Conservation (phyloP, 2,113 vertebrate genomes). For the Polyodon spathula region DNA sequence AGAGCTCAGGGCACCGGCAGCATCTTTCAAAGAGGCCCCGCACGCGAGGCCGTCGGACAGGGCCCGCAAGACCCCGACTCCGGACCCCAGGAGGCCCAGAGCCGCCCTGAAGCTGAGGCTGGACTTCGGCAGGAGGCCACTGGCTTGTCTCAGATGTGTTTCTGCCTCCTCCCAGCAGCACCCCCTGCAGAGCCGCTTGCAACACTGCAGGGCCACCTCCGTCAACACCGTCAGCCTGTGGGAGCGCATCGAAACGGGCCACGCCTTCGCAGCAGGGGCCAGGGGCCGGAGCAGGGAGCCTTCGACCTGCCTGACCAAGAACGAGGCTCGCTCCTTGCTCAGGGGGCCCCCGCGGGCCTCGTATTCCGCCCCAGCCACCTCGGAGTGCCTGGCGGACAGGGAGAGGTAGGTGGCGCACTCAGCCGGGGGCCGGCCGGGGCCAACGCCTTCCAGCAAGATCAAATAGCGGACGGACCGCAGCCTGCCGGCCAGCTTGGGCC, state of each 20-base stretch:
- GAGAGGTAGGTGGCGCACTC: constrained; percentile 46
- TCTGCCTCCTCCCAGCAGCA: constrained; percentile 32
- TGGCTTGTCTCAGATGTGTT: constrained; percentile 26
- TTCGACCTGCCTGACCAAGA: constrained; percentile 42
- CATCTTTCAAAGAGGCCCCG: constrained; percentile 34
- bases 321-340: constrained; percentile 45
- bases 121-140: constrained; percentile 14
- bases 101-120: constrained; percentile 4
- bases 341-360: constrained; percentile 32
- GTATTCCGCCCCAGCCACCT: constrained; percentile 49
- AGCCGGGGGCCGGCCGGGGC: neutral
- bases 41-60: constrained; percentile 9
- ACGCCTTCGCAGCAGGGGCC: constrained; percentile 1
- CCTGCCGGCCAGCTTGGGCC: constrained; percentile 40
- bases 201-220: constrained; percentile 56
- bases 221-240: constrained; percentile 34
- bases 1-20: constrained; percentile 43
- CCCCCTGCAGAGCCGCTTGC: constrained; percentile 58
- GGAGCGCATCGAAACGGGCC: neutral
- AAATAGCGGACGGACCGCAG: constrained; percentile 69
- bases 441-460: constrained; percentile 52
- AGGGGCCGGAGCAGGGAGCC: constrained; percentile 31
- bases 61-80: constrained; percentile 41
- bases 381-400: constrained; percentile 41
- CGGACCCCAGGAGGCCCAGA: constrained; percentile 37